Evolutionary conservation across 2,888 invertebrate genomes (phyloP).

Genomic region (Dasysyrphus albostriatus): DNA sequence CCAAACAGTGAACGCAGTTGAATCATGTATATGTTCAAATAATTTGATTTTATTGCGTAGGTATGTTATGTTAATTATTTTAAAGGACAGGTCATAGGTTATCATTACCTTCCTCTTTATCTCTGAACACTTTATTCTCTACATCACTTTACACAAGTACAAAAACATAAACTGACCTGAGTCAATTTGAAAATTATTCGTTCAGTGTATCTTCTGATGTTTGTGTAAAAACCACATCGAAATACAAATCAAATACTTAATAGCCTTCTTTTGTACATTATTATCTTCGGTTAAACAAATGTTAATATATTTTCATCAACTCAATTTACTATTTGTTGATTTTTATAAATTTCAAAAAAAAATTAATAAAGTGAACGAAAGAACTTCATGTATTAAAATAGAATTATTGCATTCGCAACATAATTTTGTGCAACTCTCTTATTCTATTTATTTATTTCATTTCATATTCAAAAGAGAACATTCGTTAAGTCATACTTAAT

Average conservation of each 20-base stretch:
- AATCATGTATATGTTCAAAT: too few species aligned
- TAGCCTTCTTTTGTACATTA: too few species aligned
- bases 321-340: background rate
- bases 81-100: too few species aligned
- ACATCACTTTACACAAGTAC: background rate
- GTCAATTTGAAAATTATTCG: constrained; percentile 30
- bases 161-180: background rate
- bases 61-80: too few species aligned
- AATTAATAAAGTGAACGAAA: background rate
- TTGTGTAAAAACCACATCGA: background rate
- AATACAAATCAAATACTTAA: background rate
- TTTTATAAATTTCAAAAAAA: background rate
- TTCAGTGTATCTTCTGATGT: constrained; percentile 33
- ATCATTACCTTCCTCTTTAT: too few species aligned
- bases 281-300: too few species aligned
- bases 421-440: constrained; percentile 11
- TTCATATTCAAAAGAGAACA: constrained; percentile 21
- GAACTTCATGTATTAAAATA: background rate
- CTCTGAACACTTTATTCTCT: background rate
- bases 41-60: too few species aligned
- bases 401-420: background rate
- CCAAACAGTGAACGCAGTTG: too few species aligned
- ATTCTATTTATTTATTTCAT: background rate
- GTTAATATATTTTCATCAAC: background rate
- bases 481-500: constrained; percentile 28